Percentiles rank a stretch among this genome's conserved stretches.
These are phyloP conservation scores for Volucella zonaria DNA, from an alignment of 2,888 invertebrate genomes.

Conservation along the genomic window DNA sequence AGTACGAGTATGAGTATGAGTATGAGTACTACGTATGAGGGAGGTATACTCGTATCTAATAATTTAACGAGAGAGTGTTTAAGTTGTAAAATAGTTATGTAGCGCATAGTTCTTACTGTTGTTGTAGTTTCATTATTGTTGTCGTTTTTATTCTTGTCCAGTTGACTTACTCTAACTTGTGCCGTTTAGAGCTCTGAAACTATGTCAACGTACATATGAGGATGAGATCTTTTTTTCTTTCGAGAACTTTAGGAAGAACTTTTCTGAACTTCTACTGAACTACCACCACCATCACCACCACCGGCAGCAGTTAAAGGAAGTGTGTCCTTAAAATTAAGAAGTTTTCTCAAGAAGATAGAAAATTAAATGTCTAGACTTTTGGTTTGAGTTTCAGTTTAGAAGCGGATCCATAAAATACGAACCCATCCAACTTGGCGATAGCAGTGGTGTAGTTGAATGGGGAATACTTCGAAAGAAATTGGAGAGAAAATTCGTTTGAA, in stretches of 20 bases:
- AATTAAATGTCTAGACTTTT: constrained; percentile 18
- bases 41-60: constrained; percentile 33
- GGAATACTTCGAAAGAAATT: not conserved
- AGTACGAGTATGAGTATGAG: constrained; percentile 17
- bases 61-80: constrained; percentile 61
- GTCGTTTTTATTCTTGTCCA: constrained; percentile 12
- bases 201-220: constrained; percentile 23
- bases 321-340: constrained; percentile 22
- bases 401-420: not conserved
- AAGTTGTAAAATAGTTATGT: constrained; percentile 49
- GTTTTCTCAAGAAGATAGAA: not conserved
- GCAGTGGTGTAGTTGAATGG: no score
- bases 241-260: no score
- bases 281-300: no score
- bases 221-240: not conserved
- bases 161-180: constrained; percentile 3
- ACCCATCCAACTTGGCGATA: not conserved
- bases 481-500: constrained; percentile 4
- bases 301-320: not conserved
- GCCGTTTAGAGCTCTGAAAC: constrained; percentile 7
- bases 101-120: not conserved
- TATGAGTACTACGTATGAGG: constrained; percentile 5
- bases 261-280: no score
- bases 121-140: not conserved
- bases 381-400: not conserved